A percentile compares a stretch with the other conserved stretches of the same genome.
phyloP scores from a whole-genome alignment of 2,797 vertebrate genomes.

The Pelodytes ibericus region DNA sequence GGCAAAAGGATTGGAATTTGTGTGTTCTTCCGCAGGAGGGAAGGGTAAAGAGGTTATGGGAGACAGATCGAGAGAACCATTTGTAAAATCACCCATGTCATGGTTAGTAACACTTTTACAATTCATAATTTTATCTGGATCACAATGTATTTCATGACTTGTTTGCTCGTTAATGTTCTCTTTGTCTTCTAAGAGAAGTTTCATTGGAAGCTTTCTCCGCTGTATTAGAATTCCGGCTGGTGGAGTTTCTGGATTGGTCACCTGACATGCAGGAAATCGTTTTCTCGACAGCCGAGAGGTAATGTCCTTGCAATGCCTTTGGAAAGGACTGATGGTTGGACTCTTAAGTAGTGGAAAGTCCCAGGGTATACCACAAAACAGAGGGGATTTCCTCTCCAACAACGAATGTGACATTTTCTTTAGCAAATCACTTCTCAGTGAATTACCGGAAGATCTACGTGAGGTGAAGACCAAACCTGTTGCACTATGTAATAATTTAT shows the following conservation, averaged over 20 bases:
- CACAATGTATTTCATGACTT: slow-evolving; percentile 2
- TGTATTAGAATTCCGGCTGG: neutral
- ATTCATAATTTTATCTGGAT: neutral
- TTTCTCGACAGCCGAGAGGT: slow-evolving; percentile 61
- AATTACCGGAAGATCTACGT: slow-evolving; percentile 54
- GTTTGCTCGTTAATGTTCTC: slow-evolving; percentile 13
- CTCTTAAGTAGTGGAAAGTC: slow-evolving; percentile 15
- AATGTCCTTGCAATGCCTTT: slow-evolving; percentile 55
- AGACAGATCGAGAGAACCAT: neutral
- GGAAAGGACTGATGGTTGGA: slow-evolving; percentile 14
- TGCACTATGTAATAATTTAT: slow-evolving; percentile 49
- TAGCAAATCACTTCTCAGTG: slow-evolving; percentile 58
- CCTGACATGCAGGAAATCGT: slow-evolving; percentile 4
- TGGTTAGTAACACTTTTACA: neutral
- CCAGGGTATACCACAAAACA: neutral
- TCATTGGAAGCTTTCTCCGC: slow-evolving; percentile 18
- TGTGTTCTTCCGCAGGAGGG: neutral
- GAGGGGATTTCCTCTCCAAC: neutral
- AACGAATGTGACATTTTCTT: slow-evolving; percentile 41
- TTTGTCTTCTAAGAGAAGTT: slow-evolving; percentile 50
- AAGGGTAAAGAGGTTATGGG: slow-evolving; percentile 37
- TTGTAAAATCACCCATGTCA: neutral
- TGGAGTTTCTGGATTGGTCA: slow-evolving; percentile 36
- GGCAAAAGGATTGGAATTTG: neutral
- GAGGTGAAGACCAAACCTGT: slow-evolving; percentile 55